Conservation (phyloP, 2,888 invertebrate genomes). For the Chloroclystis v-ata region DNA sequence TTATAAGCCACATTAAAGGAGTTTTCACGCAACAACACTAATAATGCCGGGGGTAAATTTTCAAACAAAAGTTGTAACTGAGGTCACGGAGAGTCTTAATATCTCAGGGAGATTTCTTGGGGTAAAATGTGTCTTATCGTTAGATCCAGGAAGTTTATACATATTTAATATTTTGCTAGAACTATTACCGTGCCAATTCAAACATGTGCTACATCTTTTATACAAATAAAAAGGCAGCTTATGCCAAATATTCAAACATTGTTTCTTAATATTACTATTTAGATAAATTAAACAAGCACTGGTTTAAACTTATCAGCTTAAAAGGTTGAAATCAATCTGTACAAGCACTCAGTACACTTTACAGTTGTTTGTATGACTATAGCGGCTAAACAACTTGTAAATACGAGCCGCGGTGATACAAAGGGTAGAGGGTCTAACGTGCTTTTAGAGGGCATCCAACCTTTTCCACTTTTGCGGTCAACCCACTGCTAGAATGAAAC, state of each 20-base stretch:
- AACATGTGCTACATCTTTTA: too few relatives aligned
- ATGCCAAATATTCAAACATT: not conserved
- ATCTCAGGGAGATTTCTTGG: constrained; percentile 30
- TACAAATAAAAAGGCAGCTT: too few relatives aligned
- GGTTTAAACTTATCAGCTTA: not conserved
- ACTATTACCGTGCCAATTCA: too few relatives aligned
- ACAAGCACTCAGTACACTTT: not conserved
- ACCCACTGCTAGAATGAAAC: constrained; percentile 13
- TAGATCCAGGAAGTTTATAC: too few relatives aligned
- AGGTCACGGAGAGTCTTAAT: constrained; percentile 38
- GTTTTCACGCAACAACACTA: constrained; percentile 33
- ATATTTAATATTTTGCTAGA: too few relatives aligned
- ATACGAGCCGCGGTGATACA: constrained; percentile 13
- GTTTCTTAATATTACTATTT: too few relatives aligned
- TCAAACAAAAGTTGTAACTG: constrained; percentile 34
- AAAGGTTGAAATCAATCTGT: not conserved
- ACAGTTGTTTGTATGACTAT: not conserved
- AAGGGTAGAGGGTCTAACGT: constrained; percentile 12
- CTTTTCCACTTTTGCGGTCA: constrained; percentile 16
- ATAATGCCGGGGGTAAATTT: constrained; percentile 41
- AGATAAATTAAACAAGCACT: too few relatives aligned
- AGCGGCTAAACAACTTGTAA: constrained; percentile 18
- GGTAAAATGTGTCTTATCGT: too few relatives aligned
- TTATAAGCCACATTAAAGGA: constrained; percentile 34
- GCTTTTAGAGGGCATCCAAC: constrained; percentile 16